Evolutionary conservation across 2,113 vertebrate genomes (phyloP), one percentile per base, ranked within the genome.

Genomic region (Grallaria varia): DNA sequence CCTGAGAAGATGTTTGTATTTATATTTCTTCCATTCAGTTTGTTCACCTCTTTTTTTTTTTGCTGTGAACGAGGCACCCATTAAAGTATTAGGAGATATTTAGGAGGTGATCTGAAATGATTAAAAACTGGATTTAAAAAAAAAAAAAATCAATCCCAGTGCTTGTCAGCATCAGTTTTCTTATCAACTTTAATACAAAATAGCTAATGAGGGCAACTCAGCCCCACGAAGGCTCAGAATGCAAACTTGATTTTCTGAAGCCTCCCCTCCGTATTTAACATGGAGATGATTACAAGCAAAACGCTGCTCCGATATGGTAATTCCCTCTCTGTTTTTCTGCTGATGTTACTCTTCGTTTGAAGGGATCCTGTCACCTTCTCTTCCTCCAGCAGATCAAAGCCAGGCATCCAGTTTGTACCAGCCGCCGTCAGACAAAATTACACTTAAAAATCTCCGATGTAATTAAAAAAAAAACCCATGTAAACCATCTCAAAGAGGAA

Each of bases 311-410:
- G 67, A 35, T 96, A 95, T 92, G 96, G 84, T 96, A 93, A 96
- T 95, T 88, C 72, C 35, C 56, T 37, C 84, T 86, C 88, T 97
- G 79, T 73, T 95, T 96, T 97, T 91, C 89, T 94, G 92, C 92
- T 96, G 95, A 95, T 92, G 88, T 82, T 95, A 84, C 89, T 95
- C 74, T 88, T 84, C 84, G 92, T 97, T 92, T 95, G 96, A 96
- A 95, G 93, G 93, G 87, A 84, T 87, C 69, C 82, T 91, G 91
- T 94, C 95, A 96, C 58, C 78, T 81, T 96, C 58, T 87, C 53
- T 87, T 90, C 86, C 37, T n/a, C 33, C 6, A 7, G 33, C 75
- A 95, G 94, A 95, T 96, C 93, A 97, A 96, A 94, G 89, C 4
- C 4, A 93, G 45, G 58, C 77, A 87, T 84, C 83, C 90, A 82